Base-by-base conservation (phyloP, 2,797 vertebrate species). In the Cossypha heuglini region DNA sequence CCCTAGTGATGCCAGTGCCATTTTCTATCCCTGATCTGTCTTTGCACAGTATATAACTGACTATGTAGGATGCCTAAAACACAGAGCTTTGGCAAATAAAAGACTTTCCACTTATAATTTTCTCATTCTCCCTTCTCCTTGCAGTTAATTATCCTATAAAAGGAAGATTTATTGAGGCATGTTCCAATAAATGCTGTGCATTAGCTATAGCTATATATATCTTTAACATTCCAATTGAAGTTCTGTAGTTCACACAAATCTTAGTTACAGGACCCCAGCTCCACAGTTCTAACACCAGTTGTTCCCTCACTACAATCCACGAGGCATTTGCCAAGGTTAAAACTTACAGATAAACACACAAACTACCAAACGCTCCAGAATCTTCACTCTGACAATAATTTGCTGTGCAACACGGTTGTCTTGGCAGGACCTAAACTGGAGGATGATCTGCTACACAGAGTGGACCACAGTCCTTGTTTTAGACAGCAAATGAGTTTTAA, bases 71-170 rank as follows among this genome's bases (percentile, higher is more conserved):
- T 52, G 64, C 87, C 83, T 96, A 91, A 96, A 97, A 97, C 91
- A 94, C 75, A 80, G 92, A 89, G 40, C 81, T 97, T 94, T 97
- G 95, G 93, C 95, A 96, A 97, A 97, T 75, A 96, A 91, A 96
- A 92, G 66, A 91, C 74, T 97, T 98, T 97, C 91, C 93, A 96
- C 90, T 97, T 96, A 81, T 38, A 97, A 96, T 96, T 86, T 96
- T 80, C 51, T 62, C 75, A 94, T 80, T 97, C 40, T 96, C 69
- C 71, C 45, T 96, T 94, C 57, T 90, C 48, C 29, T 48, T 59
- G 57, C 49, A 96, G 88, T 94, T 93, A 85, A 19, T 88, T 67
- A 74, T 73, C 55, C 74, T 73, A 85, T 95, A 92, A 96, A 94
- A 82, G 31, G 52, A 95, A 94, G 84, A 94, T 89, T 58, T 95